Evolutionary conservation across 2,888 invertebrate species (phyloP).

Genomic region (Ferdinandea cuprea): DNA sequence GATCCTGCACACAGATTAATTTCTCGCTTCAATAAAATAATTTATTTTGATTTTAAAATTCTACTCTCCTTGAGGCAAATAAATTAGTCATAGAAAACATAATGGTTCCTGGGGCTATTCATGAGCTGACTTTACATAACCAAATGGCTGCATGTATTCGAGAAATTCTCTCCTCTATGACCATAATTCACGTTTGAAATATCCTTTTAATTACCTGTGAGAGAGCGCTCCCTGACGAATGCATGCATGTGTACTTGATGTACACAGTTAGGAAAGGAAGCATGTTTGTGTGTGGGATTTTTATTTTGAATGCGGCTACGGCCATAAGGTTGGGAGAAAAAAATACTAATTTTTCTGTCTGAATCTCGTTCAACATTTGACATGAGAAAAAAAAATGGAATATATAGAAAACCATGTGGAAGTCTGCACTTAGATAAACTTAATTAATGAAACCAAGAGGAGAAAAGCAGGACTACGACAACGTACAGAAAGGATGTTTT

Average conservation of each 20-base stretch:
- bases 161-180: slow-evolving; percentile 18
- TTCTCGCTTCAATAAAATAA: background rate
- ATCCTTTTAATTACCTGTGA: slow-evolving; percentile 49
- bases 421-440: slow-evolving; percentile 6
- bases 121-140: slow-evolving; percentile 13
- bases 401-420: background rate
- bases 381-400: background rate
- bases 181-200: slow-evolving; percentile 55
- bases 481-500: background rate
- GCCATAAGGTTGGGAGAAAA: background rate
- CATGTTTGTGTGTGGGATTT: background rate
- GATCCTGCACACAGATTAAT: no score
- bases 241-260: background rate
- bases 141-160: background rate
- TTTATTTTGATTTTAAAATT: no score
- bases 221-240: background rate
- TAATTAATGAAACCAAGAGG: slow-evolving; percentile 11
- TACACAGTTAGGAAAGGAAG: background rate
- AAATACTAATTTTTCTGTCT: background rate
- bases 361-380: slow-evolving; percentile 7
- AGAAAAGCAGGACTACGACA: background rate
- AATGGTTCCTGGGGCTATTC: slow-evolving; percentile 17
- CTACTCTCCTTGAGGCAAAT: slow-evolving; percentile 4
- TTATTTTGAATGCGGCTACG: background rate
- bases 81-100: slow-evolving; percentile 16